Evolutionary conservation across 2,888 invertebrate species (phyloP).

Genomic region (Idaea aversata): DNA sequence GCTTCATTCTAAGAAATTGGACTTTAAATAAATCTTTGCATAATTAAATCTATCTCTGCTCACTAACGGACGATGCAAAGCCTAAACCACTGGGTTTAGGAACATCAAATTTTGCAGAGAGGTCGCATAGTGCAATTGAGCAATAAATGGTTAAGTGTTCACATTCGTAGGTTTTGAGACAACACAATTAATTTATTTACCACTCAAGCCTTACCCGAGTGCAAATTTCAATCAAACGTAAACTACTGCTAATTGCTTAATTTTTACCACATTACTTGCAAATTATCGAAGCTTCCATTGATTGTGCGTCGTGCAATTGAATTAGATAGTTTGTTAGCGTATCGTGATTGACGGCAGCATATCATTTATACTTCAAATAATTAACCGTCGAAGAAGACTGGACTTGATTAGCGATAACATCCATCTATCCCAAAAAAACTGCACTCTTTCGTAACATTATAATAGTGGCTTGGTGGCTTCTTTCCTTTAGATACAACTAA

Average conservation of each 20-base stretch:
- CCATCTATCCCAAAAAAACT: constrained; percentile 17
- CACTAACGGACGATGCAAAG: background rate
- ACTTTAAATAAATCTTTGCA: background rate
- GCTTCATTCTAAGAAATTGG: background rate
- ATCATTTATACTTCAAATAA: constrained; percentile 46
- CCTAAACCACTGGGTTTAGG: background rate
- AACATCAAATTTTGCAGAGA: background rate
- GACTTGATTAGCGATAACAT: constrained; percentile 34
- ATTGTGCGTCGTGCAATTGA: constrained; percentile 36
- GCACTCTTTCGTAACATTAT: background rate
- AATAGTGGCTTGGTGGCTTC: background rate
- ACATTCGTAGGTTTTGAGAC: background rate
- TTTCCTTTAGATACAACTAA: background rate
- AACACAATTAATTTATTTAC: no score
- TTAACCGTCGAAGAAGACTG: constrained; percentile 45
- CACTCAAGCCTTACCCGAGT: no score
- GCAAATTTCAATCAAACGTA: no score
- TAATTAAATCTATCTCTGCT: background rate
- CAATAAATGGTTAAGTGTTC: background rate
- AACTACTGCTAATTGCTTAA: background rate
- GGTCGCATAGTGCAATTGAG: background rate
- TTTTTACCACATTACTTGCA: constrained; percentile 51
- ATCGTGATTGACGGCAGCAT: constrained; percentile 40
- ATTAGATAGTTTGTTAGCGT: constrained; percentile 57
- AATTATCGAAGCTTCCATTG: background rate